Conservation (phyloP, 2,888 invertebrate genomes). For the Stomorhina lunata region DNA sequence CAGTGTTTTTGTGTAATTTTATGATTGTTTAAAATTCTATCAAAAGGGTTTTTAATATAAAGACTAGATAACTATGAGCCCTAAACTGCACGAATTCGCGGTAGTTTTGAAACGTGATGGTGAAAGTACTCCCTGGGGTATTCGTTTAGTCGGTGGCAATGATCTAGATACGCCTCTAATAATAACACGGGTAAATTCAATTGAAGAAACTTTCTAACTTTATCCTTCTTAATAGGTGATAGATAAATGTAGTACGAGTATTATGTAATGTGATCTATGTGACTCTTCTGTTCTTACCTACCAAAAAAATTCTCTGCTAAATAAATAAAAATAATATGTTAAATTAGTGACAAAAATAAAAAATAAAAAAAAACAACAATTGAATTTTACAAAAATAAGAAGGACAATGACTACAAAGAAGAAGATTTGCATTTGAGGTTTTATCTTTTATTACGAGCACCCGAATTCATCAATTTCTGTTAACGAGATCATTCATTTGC, state of each 20-base stretch:
- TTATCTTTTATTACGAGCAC: slow-evolving; percentile 22
- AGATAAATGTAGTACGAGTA: background rate
- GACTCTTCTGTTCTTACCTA: background rate
- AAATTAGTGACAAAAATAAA: slow-evolving; percentile 30
- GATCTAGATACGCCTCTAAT: slow-evolving; percentile 93
- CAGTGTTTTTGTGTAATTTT: slow-evolving; percentile 26
- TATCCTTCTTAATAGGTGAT: no score
- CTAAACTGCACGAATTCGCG: slow-evolving; percentile 87
- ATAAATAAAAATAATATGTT: slow-evolving; percentile 49
- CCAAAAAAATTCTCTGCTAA: slow-evolving; percentile 17
- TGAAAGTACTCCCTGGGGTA: slow-evolving; percentile 89
- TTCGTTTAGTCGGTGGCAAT: slow-evolving; percentile 91
- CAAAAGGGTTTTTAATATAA: background rate
- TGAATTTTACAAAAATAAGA: slow-evolving; percentile 42
- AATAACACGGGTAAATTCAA: slow-evolving; percentile 90
- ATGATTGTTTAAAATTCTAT: slow-evolving; percentile 30
- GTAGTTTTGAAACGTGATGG: slow-evolving; percentile 87
- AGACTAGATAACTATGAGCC: slow-evolving; percentile 74
- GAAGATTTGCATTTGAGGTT: slow-evolving; percentile 1
- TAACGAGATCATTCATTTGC: slow-evolving; percentile 59
- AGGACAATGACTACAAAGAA: slow-evolving; percentile 38
- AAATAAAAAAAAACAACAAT: slow-evolving; percentile 17
- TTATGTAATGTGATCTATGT: slow-evolving; percentile 55
- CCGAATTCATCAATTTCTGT: slow-evolving; percentile 61
- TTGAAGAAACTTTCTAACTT: background rate